Conservation (phyloP, 2,888 invertebrate species). For the Drosophila phalerata region DNA sequence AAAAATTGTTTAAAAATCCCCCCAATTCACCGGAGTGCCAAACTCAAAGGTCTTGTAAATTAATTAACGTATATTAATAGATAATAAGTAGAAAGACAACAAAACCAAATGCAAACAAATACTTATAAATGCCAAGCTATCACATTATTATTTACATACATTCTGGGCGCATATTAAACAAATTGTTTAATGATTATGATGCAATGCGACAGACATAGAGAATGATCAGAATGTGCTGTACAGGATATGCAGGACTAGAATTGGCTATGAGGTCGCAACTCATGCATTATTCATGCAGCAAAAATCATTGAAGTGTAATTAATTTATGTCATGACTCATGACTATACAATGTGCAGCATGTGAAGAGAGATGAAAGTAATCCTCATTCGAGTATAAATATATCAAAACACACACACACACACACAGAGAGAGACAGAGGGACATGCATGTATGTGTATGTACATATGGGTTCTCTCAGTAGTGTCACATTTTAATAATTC, state of each 20-base stretch:
- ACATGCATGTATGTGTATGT: not conserved
- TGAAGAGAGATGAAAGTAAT: conserved; percentile 60
- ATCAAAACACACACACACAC: not conserved
- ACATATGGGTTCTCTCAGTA: not conserved
- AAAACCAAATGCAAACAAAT: not conserved
- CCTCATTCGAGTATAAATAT: conserved; percentile 12
- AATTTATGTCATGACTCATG: conserved; percentile 69
- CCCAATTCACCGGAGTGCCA: no score
- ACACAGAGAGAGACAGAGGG: not conserved
- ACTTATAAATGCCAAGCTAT: conserved; percentile 4
- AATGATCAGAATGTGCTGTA: conserved; percentile 1
- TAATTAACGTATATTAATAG: not conserved
- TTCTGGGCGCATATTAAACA: conserved; percentile 20
- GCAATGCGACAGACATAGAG: conserved; percentile 3
- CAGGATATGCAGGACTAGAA: conserved; percentile 8
- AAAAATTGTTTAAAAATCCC: no score
- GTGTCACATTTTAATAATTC: conserved; percentile 70
- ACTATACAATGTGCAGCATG: conserved; percentile 24
- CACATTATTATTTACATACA: conserved; percentile 12
- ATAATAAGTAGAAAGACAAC: not conserved
- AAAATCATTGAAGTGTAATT: conserved; percentile 75
- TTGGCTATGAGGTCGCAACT: conserved; percentile 6
- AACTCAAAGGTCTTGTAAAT: not conserved
- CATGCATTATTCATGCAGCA: conserved; percentile 69
- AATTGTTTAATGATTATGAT: conserved; percentile 26